Evolutionary conservation across 2,888 invertebrate genomes (phyloP).

Genomic region (Eubasilissa splendida): DNA sequence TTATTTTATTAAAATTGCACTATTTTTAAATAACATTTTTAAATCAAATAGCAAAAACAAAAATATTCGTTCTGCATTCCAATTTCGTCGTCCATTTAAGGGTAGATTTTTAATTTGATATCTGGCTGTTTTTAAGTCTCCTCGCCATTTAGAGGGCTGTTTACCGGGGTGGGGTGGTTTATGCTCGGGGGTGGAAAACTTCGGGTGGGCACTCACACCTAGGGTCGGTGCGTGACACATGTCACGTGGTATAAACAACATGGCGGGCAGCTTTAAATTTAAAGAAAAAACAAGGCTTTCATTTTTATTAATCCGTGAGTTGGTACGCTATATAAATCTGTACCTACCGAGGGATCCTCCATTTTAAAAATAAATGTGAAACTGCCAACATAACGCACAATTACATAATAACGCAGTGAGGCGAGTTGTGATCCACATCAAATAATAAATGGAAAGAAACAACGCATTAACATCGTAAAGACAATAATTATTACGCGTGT

Average conservation of each 20-base stretch:
- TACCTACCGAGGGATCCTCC: not conserved
- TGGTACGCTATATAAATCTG: not conserved
- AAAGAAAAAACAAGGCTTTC: conserved; percentile 51
- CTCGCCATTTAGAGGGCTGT: conserved; percentile 42
- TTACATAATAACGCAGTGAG: no score
- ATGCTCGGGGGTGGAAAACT: not conserved
- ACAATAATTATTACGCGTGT: no score
- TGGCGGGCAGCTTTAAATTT: conserved; percentile 54
- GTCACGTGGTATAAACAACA: conserved; percentile 50
- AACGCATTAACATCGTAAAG: no score
- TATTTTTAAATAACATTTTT: not conserved
- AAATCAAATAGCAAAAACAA: not conserved
- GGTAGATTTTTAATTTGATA: conserved; percentile 52
- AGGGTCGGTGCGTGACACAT: conserved; percentile 55
- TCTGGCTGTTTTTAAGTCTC: conserved; percentile 46
- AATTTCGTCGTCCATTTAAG: conserved; percentile 43
- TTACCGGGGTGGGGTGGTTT: conserved; percentile 15
- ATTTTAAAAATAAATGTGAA: no score
- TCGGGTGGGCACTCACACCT: not conserved
- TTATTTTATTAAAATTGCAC: not conserved
- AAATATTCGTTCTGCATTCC: conserved; percentile 8
- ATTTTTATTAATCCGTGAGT: conserved; percentile 45
- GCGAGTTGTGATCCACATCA: no score
- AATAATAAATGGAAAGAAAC: no score
- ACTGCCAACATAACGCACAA: no score